These are phyloP conservation scores for Cremastobaeus sp. DNA, from an alignment of 2,888 invertebrate genomes.

Conservation along the genomic window DNA sequence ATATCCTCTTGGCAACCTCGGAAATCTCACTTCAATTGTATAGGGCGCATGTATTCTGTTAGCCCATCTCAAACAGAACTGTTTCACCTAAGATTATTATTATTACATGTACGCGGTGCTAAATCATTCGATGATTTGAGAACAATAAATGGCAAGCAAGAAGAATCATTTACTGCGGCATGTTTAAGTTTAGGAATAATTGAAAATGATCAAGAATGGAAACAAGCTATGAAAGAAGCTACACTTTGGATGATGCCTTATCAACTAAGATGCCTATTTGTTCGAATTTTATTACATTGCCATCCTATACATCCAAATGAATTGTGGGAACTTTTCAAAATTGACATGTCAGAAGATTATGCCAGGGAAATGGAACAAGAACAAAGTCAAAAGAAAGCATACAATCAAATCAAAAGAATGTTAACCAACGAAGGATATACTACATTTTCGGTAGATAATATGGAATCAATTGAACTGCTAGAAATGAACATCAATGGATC, in stretches of 20 bases:
- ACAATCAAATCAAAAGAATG: constrained; percentile 34
- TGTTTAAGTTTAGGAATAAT: constrained; percentile 59
- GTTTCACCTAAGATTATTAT: constrained; percentile 65
- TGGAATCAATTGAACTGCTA: no score
- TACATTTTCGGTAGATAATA: no score
- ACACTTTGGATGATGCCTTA: constrained; percentile 45
- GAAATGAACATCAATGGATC: no score
- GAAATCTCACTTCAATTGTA: constrained; percentile 39
- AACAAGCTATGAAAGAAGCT: constrained; percentile 40
- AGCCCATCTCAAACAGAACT: no score
- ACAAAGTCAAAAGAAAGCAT: constrained; percentile 41
- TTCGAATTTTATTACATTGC: constrained; percentile 23
- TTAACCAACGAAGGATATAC: no score
- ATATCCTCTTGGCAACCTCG: constrained; percentile 36
- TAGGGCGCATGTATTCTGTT: no score
- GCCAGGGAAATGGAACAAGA: no score
- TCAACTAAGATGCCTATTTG: constrained; percentile 63
- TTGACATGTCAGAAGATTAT: constrained; percentile 59
- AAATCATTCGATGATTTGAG: constrained; percentile 57
- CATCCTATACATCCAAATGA: constrained; percentile 52
- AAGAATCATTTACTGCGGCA: constrained; percentile 46
- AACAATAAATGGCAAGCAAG: constrained; percentile 63
- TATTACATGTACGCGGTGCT: constrained; percentile 64
- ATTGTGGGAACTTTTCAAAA: constrained; percentile 60
- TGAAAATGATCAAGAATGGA: constrained; percentile 49